Evolutionary conservation across 2,797 vertebrate genomes (phyloP), one percentile per base, ranked within the genome.

Genomic region (Cyclopterus lumpus): DNA sequence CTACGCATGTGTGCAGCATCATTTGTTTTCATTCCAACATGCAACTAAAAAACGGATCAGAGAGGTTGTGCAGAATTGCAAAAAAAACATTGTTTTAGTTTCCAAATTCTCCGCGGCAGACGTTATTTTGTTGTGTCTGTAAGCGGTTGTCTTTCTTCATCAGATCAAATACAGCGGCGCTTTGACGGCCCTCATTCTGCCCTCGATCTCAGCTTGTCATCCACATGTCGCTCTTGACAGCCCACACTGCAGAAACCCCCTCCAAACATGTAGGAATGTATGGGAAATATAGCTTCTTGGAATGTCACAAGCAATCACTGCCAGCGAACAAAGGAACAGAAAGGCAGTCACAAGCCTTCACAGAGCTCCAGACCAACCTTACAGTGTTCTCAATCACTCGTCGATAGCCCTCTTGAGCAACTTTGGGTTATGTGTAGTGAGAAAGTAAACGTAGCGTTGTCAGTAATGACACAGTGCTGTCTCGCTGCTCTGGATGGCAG

Each of bases 181-280:
- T 92, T 91, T 92, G 92, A 93, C 93, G 90, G 77, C 87, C 89
- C 92, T 91, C 85, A 89, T 92, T 92, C 84, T 82, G 38, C 75
- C 85, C 78, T 85, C 84, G 75, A 86, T 86, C 88, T 79, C 76
- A 75, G 80, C 71, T 86, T 88, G 88, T 91, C 85, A 77, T 88
- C 81, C 67, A 12, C 75, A 59, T 80, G 81, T 87, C 53, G 0
- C 42, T 78, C 78, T 70, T 87, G 90, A 93, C 88, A 90, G 84
- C 83, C 90, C 88, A 85, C 82, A 85, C 81, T 79, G 80, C 76
- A 76, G 74, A 72, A 63, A 58, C 57, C 66, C 77, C 72, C 71
- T 82, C 42, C 53, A 81, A 85, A 81, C 88, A 88, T 76, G 74
- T 55, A 87, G 92, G 92, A 92, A 93, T 93, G 91, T 92, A 92